Conservation (phyloP, 1,140 invertebrate genomes). For the Mamestra configurata region DNA sequence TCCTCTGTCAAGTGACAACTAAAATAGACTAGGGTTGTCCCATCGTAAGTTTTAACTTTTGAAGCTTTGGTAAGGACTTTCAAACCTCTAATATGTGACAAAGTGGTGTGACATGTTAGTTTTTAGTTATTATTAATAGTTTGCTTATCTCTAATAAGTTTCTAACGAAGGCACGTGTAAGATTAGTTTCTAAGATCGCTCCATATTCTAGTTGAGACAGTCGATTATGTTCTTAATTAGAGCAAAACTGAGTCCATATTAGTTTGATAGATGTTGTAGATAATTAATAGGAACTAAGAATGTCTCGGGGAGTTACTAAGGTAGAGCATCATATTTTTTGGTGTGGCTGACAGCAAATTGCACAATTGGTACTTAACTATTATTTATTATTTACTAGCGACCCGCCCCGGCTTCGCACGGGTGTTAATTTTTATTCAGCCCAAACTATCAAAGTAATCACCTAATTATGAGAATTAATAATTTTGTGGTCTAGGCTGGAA, state of each 20-base stretch:
- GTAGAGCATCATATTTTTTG: neutral
- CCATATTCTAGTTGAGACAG: neutral
- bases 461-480: too few relatives aligned
- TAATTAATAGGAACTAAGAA: neutral
- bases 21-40: constrained; percentile 50
- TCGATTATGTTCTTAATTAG: constrained; percentile 15
- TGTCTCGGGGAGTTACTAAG: neutral
- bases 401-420: too few relatives aligned
- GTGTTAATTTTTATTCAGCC: too few relatives aligned
- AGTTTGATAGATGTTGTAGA: neutral
- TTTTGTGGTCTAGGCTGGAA: too few relatives aligned
- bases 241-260: neutral
- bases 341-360: too few relatives aligned
- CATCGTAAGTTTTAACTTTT: constrained; percentile 67
- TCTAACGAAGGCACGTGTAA: constrained; percentile 29
- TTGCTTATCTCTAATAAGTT: constrained; percentile 20
- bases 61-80: constrained; percentile 61
- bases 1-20: constrained; percentile 3
- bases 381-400: too few relatives aligned
- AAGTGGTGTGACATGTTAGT: constrained; percentile 62
- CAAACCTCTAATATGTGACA: constrained; percentile 60
- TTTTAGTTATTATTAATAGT: constrained; percentile 55
- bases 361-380: too few relatives aligned
- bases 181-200: constrained; percentile 4
- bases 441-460: too few relatives aligned